Conservation (phyloP, 2,888 invertebrate genomes). For the Thumatha senex region DNA sequence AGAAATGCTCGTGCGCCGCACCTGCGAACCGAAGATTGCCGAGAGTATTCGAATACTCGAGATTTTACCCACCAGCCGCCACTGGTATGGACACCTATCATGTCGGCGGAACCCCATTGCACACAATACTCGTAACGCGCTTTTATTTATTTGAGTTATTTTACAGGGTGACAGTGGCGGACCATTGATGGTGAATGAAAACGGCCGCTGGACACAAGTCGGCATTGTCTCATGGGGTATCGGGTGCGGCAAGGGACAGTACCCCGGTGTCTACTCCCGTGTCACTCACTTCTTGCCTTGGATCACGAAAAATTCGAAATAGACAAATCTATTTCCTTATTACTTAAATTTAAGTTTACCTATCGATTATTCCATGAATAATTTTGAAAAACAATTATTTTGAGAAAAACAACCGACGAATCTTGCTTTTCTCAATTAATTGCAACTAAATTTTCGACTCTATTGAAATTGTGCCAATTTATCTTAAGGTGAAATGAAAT, state of each 20-base stretch:
- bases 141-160: too few species aligned
- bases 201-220: slow-evolving; percentile 91
- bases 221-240: slow-evolving; percentile 97
- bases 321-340: slow-evolving; percentile 27
- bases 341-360: slow-evolving; percentile 13
- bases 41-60: too few species aligned
- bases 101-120: too few species aligned
- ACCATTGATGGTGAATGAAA: slow-evolving; percentile 91
- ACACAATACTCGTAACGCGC: too few species aligned
- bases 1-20: too few species aligned
- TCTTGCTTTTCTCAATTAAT: slow-evolving; percentile 79
- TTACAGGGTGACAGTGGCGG: slow-evolving; percentile 94
- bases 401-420: slow-evolving; percentile 72
- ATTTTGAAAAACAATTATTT: slow-evolving; percentile 60
- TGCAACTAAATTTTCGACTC: slow-evolving; percentile 39
- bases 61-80: too few species aligned
- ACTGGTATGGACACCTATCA: too few species aligned
- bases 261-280: slow-evolving; percentile 95
- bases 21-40: too few species aligned
- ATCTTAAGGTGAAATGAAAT: slow-evolving; percentile 42
- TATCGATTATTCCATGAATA: slow-evolving; percentile 35
- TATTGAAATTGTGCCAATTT: slow-evolving; percentile 57
- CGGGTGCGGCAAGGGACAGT: slow-evolving; percentile 95
- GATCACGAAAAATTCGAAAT: slow-evolving; percentile 93
- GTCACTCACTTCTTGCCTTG: slow-evolving; percentile 92